Conservation (phyloP, 1,140 invertebrate species). For the Ceratitis capitata region DNA sequence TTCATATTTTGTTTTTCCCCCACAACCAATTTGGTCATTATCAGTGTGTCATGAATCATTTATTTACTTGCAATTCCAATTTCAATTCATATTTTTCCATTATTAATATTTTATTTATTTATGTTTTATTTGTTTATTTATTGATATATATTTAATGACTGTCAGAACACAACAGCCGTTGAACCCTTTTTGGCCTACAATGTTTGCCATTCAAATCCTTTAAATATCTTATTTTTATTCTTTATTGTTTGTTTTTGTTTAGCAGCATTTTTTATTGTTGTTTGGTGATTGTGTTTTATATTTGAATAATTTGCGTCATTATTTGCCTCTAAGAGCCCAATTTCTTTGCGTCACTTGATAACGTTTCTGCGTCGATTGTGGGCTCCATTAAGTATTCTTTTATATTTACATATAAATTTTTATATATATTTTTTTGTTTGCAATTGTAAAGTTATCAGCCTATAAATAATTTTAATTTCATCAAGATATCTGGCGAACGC, state of each 20-base stretch:
- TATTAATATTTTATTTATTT: not conserved
- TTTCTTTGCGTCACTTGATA: not conserved
- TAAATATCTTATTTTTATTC: not conserved
- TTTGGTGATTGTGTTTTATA: not conserved
- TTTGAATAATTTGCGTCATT: conserved; percentile 1
- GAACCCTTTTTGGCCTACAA: not conserved
- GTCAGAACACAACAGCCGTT: not conserved
- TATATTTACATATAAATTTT: too few relatives aligned
- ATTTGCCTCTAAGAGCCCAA: not conserved
- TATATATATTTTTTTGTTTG: not conserved
- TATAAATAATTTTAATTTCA: not conserved
- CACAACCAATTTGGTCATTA: too few relatives aligned
- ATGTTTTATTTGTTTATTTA: not conserved
- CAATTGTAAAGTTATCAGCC: not conserved
- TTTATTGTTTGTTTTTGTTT: not conserved
- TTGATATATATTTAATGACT: not conserved
- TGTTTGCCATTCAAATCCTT: not conserved
- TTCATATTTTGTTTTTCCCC: too few relatives aligned
- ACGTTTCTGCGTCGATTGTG: not conserved
- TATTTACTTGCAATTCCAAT: not conserved
- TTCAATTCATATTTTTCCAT: not conserved
- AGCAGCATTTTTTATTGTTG: not conserved
- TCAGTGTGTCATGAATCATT: not conserved
- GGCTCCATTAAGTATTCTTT: not conserved
- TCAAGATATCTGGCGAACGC: not conserved